Conservation (phyloP, 2,888 invertebrate genomes). For the Caenorhabditis sinica region DNA sequence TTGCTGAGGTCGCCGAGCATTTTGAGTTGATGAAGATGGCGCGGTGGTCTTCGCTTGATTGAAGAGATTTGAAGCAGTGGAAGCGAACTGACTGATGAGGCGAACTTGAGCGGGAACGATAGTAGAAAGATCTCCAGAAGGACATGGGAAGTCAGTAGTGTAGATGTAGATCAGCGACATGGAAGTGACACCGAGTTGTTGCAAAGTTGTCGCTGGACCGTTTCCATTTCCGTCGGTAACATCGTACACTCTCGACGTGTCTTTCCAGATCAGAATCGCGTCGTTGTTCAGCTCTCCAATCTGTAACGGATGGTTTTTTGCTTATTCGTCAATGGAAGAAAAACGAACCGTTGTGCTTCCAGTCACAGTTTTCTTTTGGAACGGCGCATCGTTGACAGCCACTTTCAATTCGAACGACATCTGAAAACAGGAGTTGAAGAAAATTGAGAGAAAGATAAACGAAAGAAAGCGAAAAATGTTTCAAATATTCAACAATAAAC, state of each 20-base stretch:
- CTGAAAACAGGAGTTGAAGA: constrained; percentile 5
- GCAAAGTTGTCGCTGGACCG: constrained; percentile 28
- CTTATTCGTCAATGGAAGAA: neutral
- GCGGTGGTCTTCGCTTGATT: constrained; percentile 8
- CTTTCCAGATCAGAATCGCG: constrained; percentile 48
- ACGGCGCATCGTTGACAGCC: constrained; percentile 42
- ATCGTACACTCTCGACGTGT: constrained; percentile 49
- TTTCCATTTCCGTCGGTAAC: constrained; percentile 19
- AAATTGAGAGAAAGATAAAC: neutral
- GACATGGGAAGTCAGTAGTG: constrained; percentile 53
- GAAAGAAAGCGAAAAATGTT: too few relatives aligned
- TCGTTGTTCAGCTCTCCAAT: constrained; percentile 35
- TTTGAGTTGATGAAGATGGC: constrained; percentile 10
- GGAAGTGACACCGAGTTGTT: constrained; percentile 32
- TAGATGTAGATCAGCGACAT: constrained; percentile 53
- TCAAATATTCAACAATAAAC: too few relatives aligned
- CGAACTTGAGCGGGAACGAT: constrained; percentile 55
- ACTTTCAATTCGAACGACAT: constrained; percentile 56
- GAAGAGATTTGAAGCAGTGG: constrained; percentile 40
- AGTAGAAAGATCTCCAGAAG: constrained; percentile 49
- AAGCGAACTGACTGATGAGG: constrained; percentile 49
- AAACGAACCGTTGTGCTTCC: constrained; percentile 32
- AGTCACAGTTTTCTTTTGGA: constrained; percentile 39
- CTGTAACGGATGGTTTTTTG: constrained; percentile 18
- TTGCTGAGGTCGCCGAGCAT: neutral